Base-by-base conservation (phyloP, 1,140 invertebrate genomes). In the Metopolophium dirhodum region DNA sequence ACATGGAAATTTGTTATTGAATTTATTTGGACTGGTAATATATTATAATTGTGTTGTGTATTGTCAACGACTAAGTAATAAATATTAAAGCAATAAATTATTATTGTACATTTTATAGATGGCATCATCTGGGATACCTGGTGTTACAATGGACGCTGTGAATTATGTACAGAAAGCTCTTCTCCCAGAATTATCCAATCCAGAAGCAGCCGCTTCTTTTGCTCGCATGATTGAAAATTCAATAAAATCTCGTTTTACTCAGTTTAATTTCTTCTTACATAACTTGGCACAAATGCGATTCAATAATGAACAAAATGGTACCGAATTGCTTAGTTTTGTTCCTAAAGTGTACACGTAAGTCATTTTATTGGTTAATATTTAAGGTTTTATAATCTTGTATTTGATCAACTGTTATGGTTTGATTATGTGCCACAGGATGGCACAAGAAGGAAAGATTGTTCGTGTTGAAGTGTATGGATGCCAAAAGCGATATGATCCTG, bases 231-330 rank as follows among this genome's bases (percentile, higher is more conserved):
- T 99, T 95, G 97, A 98, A 95, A 98, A 97, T 94, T 98, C 98
- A 35, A 95, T 98, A 18, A 98, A 98, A 95, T 96, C 96, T 14
- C 97, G 98, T 96, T 99, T 99, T 94, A 99, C 98, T 0, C 98
- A 99, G 94, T 98, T 99, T 94, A 99, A 99, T 95, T 99, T 99
- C 95, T 99, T 99, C 95, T 95, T 99, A 47, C 99, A 99, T 95
- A 99, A 99, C 95, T 95, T 99, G 94, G 99, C 98, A 7, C 99
- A 99, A 95, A 95, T 99, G 93, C 96, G 98, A 94, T 99, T 99
- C 94, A 97, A 97, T 61, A 97, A 97, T 7, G 98, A 98, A 93
- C 97, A 98, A 94, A 97, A 96, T 94, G 98, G 97, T 94, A 98
- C 97, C 26, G 97, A 98, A 94, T 95, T 99, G 23, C 95, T 99